phyloP scores from a whole-genome alignment of 37 sponge, comb jelly and placozoan genomes.

The Ianthella basta region DNA sequence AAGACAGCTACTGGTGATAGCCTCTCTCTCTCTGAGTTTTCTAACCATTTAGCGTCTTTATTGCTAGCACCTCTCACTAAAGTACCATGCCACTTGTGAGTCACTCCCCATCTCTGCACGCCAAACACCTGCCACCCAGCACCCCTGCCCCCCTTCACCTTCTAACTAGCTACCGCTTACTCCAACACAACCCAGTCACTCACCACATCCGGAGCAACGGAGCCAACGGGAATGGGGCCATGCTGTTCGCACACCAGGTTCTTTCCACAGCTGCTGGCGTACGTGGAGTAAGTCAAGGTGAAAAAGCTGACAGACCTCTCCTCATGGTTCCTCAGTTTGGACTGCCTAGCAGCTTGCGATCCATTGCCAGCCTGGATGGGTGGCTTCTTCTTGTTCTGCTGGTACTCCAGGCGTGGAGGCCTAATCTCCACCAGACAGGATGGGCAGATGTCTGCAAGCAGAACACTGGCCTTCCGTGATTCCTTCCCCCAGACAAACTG shows the following conservation, averaged over 20 bases:
- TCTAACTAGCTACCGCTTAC: too few relatives aligned
- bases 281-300: background rate
- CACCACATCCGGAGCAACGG: constrained; percentile 84
- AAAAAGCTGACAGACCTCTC: background rate
- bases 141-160: too few relatives aligned
- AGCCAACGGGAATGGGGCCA: constrained; percentile 42
- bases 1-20: too few relatives aligned
- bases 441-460: constrained; percentile 49
- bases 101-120: too few relatives aligned
- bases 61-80: too few relatives aligned
- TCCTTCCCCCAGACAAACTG: constrained; percentile 55
- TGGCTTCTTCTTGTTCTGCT: background rate
- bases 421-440: constrained; percentile 31
- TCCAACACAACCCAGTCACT: background rate
- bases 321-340: background rate
- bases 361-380: background rate
- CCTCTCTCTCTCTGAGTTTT: too few relatives aligned
- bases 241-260: constrained; percentile 46
- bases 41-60: too few relatives aligned
- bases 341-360: background rate
- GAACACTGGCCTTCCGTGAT: constrained; percentile 12
- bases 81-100: too few relatives aligned
- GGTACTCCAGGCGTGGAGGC: background rate
- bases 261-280: constrained; percentile 23
- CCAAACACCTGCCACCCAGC: too few relatives aligned